Percentiles rank a stretch among this genome's conserved stretches.
These are phyloP conservation scores for Cordilura impudica DNA, from an alignment of 2,888 invertebrate species.

Conservation along the genomic window DNA sequence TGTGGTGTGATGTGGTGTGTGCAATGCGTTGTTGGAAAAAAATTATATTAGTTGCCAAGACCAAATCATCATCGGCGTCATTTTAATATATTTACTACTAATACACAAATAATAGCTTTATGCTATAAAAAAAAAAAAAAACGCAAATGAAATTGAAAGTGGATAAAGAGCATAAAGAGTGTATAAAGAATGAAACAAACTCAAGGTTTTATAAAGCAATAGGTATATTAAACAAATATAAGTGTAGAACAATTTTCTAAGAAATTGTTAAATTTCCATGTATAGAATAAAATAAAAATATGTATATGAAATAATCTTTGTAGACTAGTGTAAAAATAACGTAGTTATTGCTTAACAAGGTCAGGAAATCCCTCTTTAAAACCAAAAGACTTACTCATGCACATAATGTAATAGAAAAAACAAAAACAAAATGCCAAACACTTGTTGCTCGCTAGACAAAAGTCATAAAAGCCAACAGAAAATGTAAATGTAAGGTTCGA, in stretches of 20 bases:
- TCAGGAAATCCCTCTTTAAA: slow-evolving; percentile 53
- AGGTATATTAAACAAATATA: not conserved
- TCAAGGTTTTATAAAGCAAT: not conserved
- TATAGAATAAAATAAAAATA: not conserved
- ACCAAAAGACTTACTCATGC: slow-evolving; percentile 3
- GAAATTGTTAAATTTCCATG: not conserved
- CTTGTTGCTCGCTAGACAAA: slow-evolving; percentile 57
- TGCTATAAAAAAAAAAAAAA: not conserved
- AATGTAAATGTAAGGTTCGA: slow-evolving; percentile 55
- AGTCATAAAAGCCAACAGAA: slow-evolving; percentile 49
- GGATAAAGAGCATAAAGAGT: slow-evolving; percentile 28
- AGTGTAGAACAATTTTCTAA: not conserved
- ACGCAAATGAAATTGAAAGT: slow-evolving; percentile 4
- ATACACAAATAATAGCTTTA: slow-evolving; percentile 19
- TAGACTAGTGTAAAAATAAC: not conserved
- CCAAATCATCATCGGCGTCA: not conserved
- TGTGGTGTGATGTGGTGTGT: not conserved
- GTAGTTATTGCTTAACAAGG: slow-evolving; percentile 44
- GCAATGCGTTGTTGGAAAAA: slow-evolving; percentile 8
- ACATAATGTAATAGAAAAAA: slow-evolving; percentile 36
- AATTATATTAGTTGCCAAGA: slow-evolving; percentile 20
- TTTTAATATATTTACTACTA: not conserved
- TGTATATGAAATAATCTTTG: not conserved
- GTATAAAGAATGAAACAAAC: not conserved
- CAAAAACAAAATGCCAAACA: slow-evolving; percentile 46